Conservation (phyloP, 2,888 invertebrate genomes). For the Acanthacorydalis orientalis region DNA sequence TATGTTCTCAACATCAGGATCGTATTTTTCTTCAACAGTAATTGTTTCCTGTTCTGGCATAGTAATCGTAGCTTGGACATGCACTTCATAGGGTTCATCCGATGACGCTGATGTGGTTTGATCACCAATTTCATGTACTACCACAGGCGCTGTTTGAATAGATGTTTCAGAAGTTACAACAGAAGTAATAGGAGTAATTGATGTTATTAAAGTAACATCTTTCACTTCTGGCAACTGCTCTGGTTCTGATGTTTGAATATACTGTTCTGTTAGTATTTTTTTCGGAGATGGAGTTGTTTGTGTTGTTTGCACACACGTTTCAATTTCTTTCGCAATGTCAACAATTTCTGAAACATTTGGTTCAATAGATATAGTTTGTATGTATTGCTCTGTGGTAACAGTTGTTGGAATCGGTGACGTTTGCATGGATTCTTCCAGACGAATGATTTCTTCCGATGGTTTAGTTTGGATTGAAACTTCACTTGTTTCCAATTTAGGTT, state of each 20-base stretch:
- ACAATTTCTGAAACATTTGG: constrained; percentile 11
- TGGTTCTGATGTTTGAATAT: constrained; percentile 3
- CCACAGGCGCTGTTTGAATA: constrained; percentile 42
- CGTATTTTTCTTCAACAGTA: constrained; percentile 4
- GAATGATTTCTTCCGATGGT: constrained; percentile 14
- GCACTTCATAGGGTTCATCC: constrained; percentile 42
- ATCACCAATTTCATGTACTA: constrained; percentile 30
- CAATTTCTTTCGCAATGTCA: constrained; percentile 4
- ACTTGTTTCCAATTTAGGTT: constrained; percentile 20
- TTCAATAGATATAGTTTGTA: constrained; percentile 18
- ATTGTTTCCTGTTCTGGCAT: constrained; percentile 22
- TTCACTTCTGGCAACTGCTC: neutral
- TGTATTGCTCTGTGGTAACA: constrained; percentile 16
- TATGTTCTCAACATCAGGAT: neutral
- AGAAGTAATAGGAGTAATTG: constrained; percentile 10
- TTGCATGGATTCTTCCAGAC: constrained; percentile 21
- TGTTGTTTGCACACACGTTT: neutral
- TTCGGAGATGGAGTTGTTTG: constrained; percentile 8
- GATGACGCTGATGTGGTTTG: constrained; percentile 27
- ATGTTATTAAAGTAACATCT: neutral
- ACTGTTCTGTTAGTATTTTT: constrained; percentile 7
- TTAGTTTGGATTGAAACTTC: constrained; percentile 22
- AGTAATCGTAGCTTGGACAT: constrained; percentile 37
- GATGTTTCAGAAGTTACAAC: constrained; percentile 23
- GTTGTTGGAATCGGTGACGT: constrained; percentile 16